Evolutionary conservation across 2,797 vertebrate species (phyloP), one percentile per base, ranked within the genome.

Genomic region (Gobionotothen gibberifrons): DNA sequence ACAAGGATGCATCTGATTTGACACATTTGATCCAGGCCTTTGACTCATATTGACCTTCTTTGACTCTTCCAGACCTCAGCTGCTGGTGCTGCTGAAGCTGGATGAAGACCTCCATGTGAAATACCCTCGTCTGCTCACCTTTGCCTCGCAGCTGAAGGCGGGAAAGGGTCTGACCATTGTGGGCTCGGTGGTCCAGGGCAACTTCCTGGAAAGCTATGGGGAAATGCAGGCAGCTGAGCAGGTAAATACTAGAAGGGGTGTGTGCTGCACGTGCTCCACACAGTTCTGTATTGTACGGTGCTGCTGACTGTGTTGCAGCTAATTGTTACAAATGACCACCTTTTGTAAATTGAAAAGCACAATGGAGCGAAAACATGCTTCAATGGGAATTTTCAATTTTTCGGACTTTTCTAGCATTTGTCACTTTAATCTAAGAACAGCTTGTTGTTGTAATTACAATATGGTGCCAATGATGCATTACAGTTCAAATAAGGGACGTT

Each of bases 81-180:
- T 99, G 75, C 81, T 99, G 78, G 98, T 99, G 78, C 92, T 99
- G 81, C 76, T 99, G 84, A 99, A 99, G 90, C 89, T 99, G 66
- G 98, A 99, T 53, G 98, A 99, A 81, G 98, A 99, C 83, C 94
- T 99, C 48, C 97, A 99, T 46, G 97, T 99, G 9, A 99, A 99
- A 87, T 98, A 98, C 84, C 98, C 98, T 1, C 94, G 97, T 19
- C 89, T 99, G 87, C 94, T 99, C 74, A 99, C 97, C 12, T 99
- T 99, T 69, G 97, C 97, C 51, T 99, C 97, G 3, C 98, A 99
- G 89, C 92, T 99, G 55, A 99, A 99, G 89, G 98, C 98, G 0
- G 98, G 98, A 74, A 99, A 99, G 80, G 98, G 98, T 64, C 92
- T 99, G 79, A 99, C 98, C 53, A 99, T 99, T 1, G 96, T 99